These are phyloP conservation scores for Nansenia antarctica DNA, from an alignment of 2,113 vertebrate genomes.

Conservation along the genomic window DNA sequence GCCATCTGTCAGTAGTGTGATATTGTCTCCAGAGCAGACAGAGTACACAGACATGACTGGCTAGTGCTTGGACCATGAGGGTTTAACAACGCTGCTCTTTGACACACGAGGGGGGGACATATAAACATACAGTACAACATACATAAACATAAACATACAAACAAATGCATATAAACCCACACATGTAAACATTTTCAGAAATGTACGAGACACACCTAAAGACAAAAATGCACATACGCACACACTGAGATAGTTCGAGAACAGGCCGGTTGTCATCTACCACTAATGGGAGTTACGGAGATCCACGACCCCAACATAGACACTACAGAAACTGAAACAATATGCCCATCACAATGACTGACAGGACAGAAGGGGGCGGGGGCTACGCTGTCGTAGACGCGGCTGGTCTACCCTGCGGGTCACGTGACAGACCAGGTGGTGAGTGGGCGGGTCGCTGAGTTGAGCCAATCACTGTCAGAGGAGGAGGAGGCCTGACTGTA, in stretches of 20 bases:
- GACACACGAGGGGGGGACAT: too few species aligned
- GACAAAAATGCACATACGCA: too few species aligned
- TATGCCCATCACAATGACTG: not conserved
- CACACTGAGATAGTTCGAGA: too few species aligned
- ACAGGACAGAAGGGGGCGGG: not conserved
- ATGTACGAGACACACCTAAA: too few species aligned
- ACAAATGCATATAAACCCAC: not conserved
- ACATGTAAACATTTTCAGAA: too few species aligned
- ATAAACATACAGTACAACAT: too few species aligned
- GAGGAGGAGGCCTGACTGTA: conserved; percentile 18
- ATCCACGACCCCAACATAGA: conserved; percentile 12
- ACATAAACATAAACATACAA: not conserved
- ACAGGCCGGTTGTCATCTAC: conserved; percentile 48
- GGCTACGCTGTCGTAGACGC: not conserved
- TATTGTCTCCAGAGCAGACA: too few species aligned
- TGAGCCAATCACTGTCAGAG: conserved; percentile 6
- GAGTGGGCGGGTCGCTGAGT: not conserved
- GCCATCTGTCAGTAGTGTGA: not conserved
- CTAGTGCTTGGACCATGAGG: too few species aligned
- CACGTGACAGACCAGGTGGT: not conserved
- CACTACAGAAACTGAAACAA: too few species aligned
- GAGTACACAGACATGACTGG: too few species aligned
- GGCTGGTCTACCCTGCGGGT: not conserved
- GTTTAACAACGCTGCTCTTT: too few species aligned
- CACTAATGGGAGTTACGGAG: conserved; percentile 38